Evolutionary conservation across 2,113 vertebrate genomes (phyloP), one percentile per base, ranked within the genome.

Genomic region (Rhynchomys soricoides): DNA sequence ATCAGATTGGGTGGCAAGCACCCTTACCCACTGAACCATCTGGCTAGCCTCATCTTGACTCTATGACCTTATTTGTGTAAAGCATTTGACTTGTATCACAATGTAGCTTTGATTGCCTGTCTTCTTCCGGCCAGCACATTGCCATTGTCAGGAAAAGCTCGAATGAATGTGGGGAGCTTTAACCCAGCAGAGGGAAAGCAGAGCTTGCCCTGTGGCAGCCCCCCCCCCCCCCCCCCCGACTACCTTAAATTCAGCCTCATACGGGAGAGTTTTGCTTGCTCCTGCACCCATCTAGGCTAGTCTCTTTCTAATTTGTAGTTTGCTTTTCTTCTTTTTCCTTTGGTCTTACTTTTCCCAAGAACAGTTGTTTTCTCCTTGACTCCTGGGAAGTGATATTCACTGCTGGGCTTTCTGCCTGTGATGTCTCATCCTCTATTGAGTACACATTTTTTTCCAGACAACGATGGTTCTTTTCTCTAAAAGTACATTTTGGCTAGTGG

Each of bases 391-490:
- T 50, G 26, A 52, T 37, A 40, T 37, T 87, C 75, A n/a, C 71
- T 73, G 62, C 64, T 29, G 13, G 34, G 24, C 12, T 92, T 93
- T 68, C 82, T 89, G 59, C 59, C 37, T 52, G 50, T 34, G 85
- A 22, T 64, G 31, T 78, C 82, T 93, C 34, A 88, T 57, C 26
- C 26, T 92, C 94, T 43, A 57, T 3, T n/a, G 50, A 59, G 10
- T 57, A 81, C 26, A 74, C 7, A 70, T 8, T 57, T 26, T 94
- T 94, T 85, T 77, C 75, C 74, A 70, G 74, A 73, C 59, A 86
- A 90, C 59, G 81, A 86, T 79, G 29, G 22, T 40, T 90, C 64
- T 96, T 73, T 92, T 19, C 22, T 59, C 24, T 81, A 75, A 88
- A 71, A 91, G 40, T 62, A 62, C 86, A 34, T 24, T 55, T 71